These are phyloP conservation scores for Cryptoleucopteryx plumbea DNA, from an alignment of 2,113 vertebrate species.

Conservation along the genomic window DNA sequence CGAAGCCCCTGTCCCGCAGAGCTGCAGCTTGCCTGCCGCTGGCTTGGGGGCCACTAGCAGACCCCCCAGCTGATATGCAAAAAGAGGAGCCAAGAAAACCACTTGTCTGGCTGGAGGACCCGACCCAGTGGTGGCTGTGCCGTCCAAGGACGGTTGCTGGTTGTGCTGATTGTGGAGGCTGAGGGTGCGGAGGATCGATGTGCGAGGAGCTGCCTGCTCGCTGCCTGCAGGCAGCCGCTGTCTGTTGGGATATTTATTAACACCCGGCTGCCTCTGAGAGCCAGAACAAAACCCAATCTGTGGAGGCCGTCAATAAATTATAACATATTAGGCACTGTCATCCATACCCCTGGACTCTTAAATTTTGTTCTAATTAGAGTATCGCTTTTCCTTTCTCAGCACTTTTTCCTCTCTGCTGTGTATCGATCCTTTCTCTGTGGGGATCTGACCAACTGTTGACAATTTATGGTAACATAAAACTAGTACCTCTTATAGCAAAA, in stretches of 20 bases:
- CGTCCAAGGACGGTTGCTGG: rapidly evolving
- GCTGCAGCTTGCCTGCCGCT: background rate
- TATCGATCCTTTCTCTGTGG: slow-evolving; percentile 62
- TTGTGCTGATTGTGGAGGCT: background rate
- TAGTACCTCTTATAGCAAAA: background rate
- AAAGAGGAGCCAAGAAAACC: background rate
- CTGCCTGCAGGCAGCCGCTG: background rate
- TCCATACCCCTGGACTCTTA: slow-evolving; percentile 21
- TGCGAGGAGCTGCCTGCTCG: background rate
- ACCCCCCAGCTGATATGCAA: background rate
- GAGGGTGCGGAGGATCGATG: background rate
- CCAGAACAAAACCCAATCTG: background rate
- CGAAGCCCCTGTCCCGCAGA: rapidly evolving
- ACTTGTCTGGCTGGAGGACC: background rate
- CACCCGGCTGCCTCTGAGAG: slow-evolving; percentile 1
- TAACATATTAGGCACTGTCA: slow-evolving; percentile 51
- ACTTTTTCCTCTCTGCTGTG: slow-evolving; percentile 40
- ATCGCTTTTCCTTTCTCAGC: slow-evolving; percentile 60
- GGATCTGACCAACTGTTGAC: slow-evolving; percentile 64
- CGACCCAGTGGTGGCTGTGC: rapidly evolving
- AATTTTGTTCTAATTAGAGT: slow-evolving; percentile 58
- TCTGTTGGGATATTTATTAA: background rate
- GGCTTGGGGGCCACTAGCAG: rapidly evolving
- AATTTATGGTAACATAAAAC: slow-evolving; percentile 64
- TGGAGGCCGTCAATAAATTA: slow-evolving; percentile 47